Evolutionary conservation across 2,113 vertebrate genomes (phyloP).

Genomic region (Saguinus midas): DNA sequence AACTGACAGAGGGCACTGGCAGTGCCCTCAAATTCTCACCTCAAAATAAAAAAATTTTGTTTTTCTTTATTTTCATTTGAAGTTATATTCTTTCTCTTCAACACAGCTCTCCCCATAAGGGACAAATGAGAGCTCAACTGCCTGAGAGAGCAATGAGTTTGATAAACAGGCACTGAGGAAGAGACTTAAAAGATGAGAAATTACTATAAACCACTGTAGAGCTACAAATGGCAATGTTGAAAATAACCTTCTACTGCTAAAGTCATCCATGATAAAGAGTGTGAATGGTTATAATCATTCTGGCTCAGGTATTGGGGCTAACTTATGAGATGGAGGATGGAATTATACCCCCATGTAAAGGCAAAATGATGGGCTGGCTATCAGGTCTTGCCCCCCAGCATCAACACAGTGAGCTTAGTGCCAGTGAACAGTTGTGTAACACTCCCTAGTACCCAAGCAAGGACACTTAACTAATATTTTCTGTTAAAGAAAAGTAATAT

Average conservation of each 20-base stretch:
- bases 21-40: neutral
- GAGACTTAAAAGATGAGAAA: slow-evolving; percentile 1
- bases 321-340: neutral
- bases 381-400: neutral
- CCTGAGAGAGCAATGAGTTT: neutral
- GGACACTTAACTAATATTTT: neutral
- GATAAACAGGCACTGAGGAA: slow-evolving; percentile 22
- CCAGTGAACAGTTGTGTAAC: neutral
- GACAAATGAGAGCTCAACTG: slow-evolving; percentile 28
- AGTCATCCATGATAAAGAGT: neutral
- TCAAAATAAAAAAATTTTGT: neutral
- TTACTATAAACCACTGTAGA: neutral
- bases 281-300: neutral
- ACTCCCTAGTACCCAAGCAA: neutral
- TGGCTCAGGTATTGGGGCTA: neutral
- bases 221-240: neutral
- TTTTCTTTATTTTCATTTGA: neutral
- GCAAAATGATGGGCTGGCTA: neutral
- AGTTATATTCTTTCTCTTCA: neutral
- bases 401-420: neutral
- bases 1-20: neutral
- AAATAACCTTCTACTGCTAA: neutral
- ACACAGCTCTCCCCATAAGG: neutral
- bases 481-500: neutral
- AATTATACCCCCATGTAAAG: neutral